phyloP scores from a whole-genome alignment of 2,888 invertebrate genomes.

The Timema cristinae region DNA sequence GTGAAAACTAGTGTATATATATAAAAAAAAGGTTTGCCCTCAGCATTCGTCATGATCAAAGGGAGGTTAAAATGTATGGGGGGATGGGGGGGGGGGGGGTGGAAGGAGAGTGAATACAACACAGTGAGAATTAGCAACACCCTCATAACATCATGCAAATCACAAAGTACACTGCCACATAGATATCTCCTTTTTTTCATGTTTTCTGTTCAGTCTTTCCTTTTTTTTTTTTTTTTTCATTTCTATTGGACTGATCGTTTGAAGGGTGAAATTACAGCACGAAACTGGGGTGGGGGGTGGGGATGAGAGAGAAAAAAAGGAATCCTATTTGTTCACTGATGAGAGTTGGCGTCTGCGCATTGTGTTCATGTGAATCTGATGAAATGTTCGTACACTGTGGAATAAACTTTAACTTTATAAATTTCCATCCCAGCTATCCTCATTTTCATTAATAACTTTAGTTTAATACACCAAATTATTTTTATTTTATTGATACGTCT shows the following conservation, averaged over 20 bases:
- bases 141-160: conserved; percentile 23
- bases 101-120: neutral
- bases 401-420: too few relatives aligned
- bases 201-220: conserved; percentile 3
- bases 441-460: too few relatives aligned
- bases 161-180: conserved; percentile 2
- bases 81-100: neutral
- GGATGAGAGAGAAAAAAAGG: neutral
- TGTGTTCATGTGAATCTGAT: too few relatives aligned
- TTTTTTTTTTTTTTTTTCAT: conserved; percentile 19
- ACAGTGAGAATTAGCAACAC: conserved; percentile 20
- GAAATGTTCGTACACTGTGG: too few relatives aligned
- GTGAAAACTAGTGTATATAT: neutral
- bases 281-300: neutral
- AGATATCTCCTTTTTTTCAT: neutral
- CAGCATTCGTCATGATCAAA: conserved; percentile 4
- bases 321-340: conserved; percentile 19
- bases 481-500: too few relatives aligned
- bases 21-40: conserved; percentile 10
- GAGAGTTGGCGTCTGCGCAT: neutral
- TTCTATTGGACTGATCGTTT: conserved; percentile 23
- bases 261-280: conserved; percentile 23
- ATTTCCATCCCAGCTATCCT: too few relatives aligned
- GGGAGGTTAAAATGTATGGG: conserved; percentile 7
- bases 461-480: too few relatives aligned